phyloP scores from a whole-genome alignment of 1,140 invertebrate genomes.

The Hylaeus volcanicus region DNA sequence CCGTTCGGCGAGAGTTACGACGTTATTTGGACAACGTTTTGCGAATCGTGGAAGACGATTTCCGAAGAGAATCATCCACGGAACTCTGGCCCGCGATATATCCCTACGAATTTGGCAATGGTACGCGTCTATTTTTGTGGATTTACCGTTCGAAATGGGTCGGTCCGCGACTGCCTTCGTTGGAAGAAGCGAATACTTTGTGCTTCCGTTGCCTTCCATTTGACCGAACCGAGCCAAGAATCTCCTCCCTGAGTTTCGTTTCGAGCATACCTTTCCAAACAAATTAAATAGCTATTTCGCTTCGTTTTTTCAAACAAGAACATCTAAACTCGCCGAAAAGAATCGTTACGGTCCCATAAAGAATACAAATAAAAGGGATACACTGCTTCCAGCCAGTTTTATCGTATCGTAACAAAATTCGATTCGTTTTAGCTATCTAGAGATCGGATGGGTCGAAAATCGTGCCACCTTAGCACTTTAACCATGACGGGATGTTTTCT shows the following conservation, averaged over 20 bases:
- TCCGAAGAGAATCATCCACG: slow-evolving; percentile 24
- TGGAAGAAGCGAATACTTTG: slow-evolving; percentile 7
- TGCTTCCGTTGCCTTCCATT: slow-evolving; percentile 10
- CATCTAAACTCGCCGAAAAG: not conserved
- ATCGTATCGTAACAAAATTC: no score
- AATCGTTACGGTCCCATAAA: not conserved
- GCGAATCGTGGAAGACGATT: slow-evolving; percentile 8
- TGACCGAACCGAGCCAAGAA: slow-evolving; percentile 1
- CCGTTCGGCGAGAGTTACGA: slow-evolving; percentile 24
- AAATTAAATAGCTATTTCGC: slow-evolving; percentile 11
- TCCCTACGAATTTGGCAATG: slow-evolving; percentile 40
- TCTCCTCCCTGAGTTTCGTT: slow-evolving; percentile 3
- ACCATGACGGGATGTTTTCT: no score
- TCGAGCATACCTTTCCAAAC: slow-evolving; percentile 6
- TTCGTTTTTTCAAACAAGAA: not conserved
- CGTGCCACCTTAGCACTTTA: no score
- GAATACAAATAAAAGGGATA: no score
- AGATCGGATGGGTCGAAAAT: no score
- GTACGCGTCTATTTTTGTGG: slow-evolving; percentile 32
- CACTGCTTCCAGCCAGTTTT: no score
- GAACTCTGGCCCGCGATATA: slow-evolving; percentile 15
- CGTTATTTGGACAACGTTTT: slow-evolving; percentile 38
- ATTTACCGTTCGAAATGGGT: slow-evolving; percentile 36
- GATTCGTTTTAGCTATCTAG: no score
- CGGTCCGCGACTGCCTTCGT: slow-evolving; percentile 8